These are phyloP conservation scores for Antennarius striatus DNA, from an alignment of 2,113 vertebrate species.

Conservation along the genomic window DNA sequence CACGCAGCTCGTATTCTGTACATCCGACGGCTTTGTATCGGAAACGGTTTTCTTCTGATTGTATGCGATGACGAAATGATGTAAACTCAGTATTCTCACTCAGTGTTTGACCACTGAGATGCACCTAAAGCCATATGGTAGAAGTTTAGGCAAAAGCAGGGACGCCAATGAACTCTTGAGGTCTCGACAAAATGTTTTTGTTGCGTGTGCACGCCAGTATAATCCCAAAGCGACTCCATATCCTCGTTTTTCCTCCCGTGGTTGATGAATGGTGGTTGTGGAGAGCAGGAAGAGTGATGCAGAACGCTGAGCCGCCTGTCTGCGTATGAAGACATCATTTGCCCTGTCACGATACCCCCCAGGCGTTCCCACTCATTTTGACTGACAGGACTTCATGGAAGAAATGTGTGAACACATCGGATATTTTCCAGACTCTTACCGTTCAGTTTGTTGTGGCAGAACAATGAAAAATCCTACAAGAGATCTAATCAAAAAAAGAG, in stretches of 20 bases:
- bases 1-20: constrained; percentile 9
- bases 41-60: constrained; percentile 41
- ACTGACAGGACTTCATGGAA: constrained; percentile 18
- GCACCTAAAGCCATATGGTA: constrained; percentile 71
- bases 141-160: constrained; percentile 49
- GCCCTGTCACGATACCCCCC: constrained; percentile 38
- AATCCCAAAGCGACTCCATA: constrained; percentile 36
- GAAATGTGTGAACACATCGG: constrained; percentile 12
- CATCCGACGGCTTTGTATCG: constrained; percentile 16
- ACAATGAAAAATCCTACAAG: constrained; percentile 1
- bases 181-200: constrained; percentile 15
- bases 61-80: constrained; percentile 29
- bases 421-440: neutral
- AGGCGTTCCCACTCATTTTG: constrained; percentile 16
- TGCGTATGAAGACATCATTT: constrained; percentile 36
- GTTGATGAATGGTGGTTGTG: constrained; percentile 18
- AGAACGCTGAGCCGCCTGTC: no score
- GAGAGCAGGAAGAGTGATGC: constrained; percentile 21
- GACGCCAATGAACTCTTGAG: constrained; percentile 27
- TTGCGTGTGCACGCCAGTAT: constrained; percentile 21
- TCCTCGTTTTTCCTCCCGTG: neutral
- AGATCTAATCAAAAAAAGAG: constrained; percentile 32
- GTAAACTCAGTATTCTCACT: constrained; percentile 59
- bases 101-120: constrained; percentile 53
- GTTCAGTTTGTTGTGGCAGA: neutral